phyloP scores from a whole-genome alignment of 92 coral and sea anemone species.

The Epizoanthus stellaris region DNA sequence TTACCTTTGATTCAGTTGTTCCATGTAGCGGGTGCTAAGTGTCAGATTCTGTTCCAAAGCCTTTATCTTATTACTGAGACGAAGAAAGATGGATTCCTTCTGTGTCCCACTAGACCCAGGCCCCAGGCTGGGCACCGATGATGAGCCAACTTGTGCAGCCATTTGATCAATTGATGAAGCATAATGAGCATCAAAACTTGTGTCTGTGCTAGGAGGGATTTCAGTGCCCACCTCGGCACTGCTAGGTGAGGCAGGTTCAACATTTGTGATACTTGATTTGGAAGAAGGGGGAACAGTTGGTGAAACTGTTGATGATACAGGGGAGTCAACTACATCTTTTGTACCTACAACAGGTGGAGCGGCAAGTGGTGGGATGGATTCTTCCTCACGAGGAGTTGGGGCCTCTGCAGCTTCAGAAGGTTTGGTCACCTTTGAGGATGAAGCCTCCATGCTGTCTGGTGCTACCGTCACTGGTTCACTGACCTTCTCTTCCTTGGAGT shows the following conservation, averaged over 20 bases:
- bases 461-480: not conserved
- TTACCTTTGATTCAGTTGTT: conserved; percentile 94
- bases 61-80: conserved; percentile 96
- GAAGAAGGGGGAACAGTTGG: conserved; percentile 40
- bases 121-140: conserved; percentile 22
- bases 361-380: conserved; percentile 32
- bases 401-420: not conserved
- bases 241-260: conserved; percentile 43
- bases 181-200: conserved; percentile 35
- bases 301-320: conserved; percentile 23
- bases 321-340: conserved; percentile 11
- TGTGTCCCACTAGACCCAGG: conserved; percentile 60
- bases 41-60: conserved; percentile 95
- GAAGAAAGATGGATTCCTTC: conserved; percentile 96
- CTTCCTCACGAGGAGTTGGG: not conserved
- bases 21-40: conserved; percentile 92
- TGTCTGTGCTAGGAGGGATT: not conserved
- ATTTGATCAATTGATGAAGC: conserved; percentile 33
- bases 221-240: conserved; percentile 32
- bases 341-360: conserved; percentile 21
- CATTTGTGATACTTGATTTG: conserved; percentile 57
- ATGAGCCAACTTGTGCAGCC: conserved; percentile 49
- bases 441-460: not conserved
- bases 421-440: not conserved
- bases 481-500: not conserved